Evolutionary conservation across 2,797 vertebrate species (phyloP).

Genomic region (Graptemys geographica): DNA sequence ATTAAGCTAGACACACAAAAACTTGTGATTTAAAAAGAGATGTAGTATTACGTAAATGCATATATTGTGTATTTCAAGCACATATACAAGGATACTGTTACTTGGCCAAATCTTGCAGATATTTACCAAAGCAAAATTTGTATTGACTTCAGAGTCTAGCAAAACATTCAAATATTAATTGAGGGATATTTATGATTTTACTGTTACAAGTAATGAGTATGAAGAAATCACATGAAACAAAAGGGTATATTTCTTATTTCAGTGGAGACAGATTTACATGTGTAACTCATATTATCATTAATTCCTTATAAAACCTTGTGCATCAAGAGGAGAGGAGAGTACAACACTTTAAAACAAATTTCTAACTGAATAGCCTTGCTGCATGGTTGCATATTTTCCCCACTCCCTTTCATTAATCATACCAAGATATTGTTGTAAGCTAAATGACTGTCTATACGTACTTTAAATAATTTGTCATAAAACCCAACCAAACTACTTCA

Average conservation of each 20-base stretch:
- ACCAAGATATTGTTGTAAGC: constrained; percentile 66
- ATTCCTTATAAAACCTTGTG: neutral
- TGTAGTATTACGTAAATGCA: neutral
- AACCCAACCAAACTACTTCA: constrained; percentile 92
- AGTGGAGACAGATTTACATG: neutral
- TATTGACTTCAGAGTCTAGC: neutral
- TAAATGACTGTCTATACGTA: constrained; percentile 77
- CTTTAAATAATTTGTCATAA: constrained; percentile 78
- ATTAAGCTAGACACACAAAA: constrained; percentile 22
- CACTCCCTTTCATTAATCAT: constrained; percentile 72
- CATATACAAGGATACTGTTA: neutral
- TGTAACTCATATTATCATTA: constrained; percentile 21
- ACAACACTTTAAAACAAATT: constrained; percentile 61
- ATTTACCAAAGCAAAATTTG: neutral
- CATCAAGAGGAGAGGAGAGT: constrained; percentile 12
- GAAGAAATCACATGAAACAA: constrained; percentile 17
- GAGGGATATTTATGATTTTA: constrained; percentile 33
- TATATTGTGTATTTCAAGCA: constrained; percentile 23
- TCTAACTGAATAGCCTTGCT: constrained; percentile 73
- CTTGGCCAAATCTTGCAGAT: neutral
- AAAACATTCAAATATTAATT: neutral
- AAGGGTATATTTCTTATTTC: constrained; percentile 32
- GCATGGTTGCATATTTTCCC: constrained; percentile 78
- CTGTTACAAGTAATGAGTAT: neutral
- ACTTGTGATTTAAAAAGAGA: neutral